phyloP scores from a whole-genome alignment of 2,888 invertebrate genomes.

The Cryptocephalus primarius region DNA sequence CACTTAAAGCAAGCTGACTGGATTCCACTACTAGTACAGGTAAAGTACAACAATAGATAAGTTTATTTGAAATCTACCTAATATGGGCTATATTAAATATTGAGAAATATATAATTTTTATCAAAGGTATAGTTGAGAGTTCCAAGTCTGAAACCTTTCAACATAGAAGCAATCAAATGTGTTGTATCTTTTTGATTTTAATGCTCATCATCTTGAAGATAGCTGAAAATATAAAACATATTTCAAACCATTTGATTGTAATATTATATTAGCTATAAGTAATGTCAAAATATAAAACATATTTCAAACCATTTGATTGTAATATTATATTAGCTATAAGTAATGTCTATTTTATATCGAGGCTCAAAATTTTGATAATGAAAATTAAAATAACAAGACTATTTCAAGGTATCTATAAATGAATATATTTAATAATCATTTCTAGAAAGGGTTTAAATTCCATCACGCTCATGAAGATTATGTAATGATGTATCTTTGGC shows the following conservation, averaged over 20 bases:
- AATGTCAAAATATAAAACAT: neutral
- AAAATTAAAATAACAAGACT: neutral
- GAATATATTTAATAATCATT: neutral
- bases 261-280: too few species aligned
- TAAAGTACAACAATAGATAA: slow-evolving; percentile 30
- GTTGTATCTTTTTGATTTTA: neutral
- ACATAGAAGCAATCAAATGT: too few species aligned
- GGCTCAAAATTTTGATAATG: neutral
- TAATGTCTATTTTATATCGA: too few species aligned
- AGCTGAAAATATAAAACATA: neutral
- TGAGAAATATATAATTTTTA: too few species aligned
- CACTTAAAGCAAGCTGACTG: slow-evolving; percentile 56
- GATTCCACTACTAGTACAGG: slow-evolving; percentile 65
- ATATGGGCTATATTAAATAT: too few species aligned
- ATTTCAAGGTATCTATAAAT: neutral
- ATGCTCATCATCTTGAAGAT: neutral
- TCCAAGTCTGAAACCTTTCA: too few species aligned
- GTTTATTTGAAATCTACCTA: too few species aligned
- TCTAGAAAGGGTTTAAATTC: slow-evolving; percentile 69
- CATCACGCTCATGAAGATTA: slow-evolving; percentile 74
- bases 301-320: too few species aligned
- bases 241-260: too few species aligned
- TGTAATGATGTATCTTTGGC: slow-evolving; percentile 75
- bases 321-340: too few species aligned
- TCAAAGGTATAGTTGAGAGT: too few species aligned